Conservation (phyloP, 2,113 vertebrate genomes). For the Prunella himalayana region DNA sequence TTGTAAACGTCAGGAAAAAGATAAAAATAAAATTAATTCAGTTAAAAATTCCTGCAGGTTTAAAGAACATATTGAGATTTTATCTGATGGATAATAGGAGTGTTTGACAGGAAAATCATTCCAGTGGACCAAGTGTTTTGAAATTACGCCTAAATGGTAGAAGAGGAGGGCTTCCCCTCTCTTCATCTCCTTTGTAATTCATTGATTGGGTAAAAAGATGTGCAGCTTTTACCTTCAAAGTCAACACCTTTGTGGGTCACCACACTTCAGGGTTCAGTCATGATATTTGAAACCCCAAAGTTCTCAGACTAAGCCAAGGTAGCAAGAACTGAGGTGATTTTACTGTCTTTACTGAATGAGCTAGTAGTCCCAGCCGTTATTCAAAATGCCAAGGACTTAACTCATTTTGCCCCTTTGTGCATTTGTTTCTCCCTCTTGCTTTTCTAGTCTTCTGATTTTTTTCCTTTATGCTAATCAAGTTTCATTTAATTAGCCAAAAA, state of each 20-base stretch:
- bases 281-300: not conserved
- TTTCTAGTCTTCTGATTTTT: not conserved
- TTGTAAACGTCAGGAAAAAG: conserved; percentile 59
- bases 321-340: not conserved
- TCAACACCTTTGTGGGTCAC: not conserved
- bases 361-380: not conserved
- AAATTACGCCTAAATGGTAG: not conserved
- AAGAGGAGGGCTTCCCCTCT: not conserved
- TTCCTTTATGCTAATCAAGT: not conserved
- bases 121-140: not conserved
- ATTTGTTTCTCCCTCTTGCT: not conserved
- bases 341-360: not conserved
- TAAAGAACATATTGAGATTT: conserved; percentile 16
- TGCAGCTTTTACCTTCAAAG: not conserved
- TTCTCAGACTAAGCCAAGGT: not conserved
- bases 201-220: not conserved
- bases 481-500: not conserved
- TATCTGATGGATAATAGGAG: not conserved
- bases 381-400: not conserved
- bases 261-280: not conserved
- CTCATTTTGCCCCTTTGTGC: not conserved
- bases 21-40: conserved; percentile 59
- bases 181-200: not conserved
- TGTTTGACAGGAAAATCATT: not conserved
- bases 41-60: conserved; percentile 31